Conservation (phyloP, 2,797 vertebrate species). For the Mus spretus region DNA sequence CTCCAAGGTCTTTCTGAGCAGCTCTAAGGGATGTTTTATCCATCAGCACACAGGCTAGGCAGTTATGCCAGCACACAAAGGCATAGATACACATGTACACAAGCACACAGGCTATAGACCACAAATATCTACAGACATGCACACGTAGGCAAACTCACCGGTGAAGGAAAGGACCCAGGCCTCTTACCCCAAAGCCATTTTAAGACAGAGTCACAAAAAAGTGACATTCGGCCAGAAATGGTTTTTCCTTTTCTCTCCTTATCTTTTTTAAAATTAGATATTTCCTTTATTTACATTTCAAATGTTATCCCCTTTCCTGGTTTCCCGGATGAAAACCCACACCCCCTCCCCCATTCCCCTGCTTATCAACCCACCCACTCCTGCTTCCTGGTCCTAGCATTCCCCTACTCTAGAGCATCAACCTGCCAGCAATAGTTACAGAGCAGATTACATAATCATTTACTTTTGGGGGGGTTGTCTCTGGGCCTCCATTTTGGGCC, state of each 20-base stretch:
- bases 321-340: too few relatives aligned
- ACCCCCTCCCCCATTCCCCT: too few relatives aligned
- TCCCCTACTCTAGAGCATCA: too few relatives aligned
- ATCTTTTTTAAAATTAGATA: too few relatives aligned
- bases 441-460: background rate
- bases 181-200: background rate
- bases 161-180: background rate
- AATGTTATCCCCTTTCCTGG: too few relatives aligned
- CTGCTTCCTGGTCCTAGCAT: too few relatives aligned
- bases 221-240: background rate
- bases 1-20: background rate
- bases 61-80: background rate
- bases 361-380: too few relatives aligned
- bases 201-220: background rate
- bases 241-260: background rate
- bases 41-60: background rate
- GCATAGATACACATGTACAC: background rate
- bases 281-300: too few relatives aligned
- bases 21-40: background rate
- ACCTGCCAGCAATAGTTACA: background rate
- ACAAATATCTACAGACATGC: background rate
- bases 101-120: background rate
- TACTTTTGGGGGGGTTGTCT: background rate
- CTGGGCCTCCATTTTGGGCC: background rate
- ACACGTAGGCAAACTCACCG: background rate